Conservation (phyloP, 2,113 vertebrate species). For the Nyctibius bracteatus region DNA sequence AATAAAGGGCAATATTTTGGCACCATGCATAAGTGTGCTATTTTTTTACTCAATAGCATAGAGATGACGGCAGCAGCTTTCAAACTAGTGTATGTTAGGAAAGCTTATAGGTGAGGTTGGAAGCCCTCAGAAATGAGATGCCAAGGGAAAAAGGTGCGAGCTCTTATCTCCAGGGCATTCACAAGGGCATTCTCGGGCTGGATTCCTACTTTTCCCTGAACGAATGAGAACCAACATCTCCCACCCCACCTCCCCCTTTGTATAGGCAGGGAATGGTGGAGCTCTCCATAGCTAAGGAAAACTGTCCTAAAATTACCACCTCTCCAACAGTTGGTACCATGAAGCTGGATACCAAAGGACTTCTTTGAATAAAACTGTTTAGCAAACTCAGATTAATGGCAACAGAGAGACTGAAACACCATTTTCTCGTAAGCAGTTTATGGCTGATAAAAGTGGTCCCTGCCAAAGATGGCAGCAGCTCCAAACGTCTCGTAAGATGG, state of each 20-base stretch:
- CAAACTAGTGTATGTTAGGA: neutral
- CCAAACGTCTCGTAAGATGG: neutral
- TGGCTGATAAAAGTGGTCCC: neutral
- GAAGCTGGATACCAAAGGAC: neutral
- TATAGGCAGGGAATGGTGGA: neutral
- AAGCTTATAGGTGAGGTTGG: neutral
- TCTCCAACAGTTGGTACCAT: neutral
- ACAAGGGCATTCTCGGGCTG: neutral
- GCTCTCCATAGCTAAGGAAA: neutral
- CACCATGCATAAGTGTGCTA: neutral
- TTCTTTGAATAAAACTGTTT: neutral
- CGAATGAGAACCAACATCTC: neutral
- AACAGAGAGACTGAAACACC: neutral
- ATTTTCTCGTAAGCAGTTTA: neutral
- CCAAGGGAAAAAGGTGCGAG: neutral
- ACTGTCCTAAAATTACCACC: neutral
- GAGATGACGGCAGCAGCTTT: neutral
- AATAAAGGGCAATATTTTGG: neutral
- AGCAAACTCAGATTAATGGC: neutral
- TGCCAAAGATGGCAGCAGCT: fast-evolving
- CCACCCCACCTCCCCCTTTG: neutral
- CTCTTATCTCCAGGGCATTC: neutral
- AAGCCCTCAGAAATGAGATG: neutral
- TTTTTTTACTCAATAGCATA: neutral
- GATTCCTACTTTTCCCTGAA: neutral